Evolutionary conservation across 92 coral and sea anemone species (phyloP), one percentile per base, ranked within the genome.

Genomic region (Phenganax marumi): DNA sequence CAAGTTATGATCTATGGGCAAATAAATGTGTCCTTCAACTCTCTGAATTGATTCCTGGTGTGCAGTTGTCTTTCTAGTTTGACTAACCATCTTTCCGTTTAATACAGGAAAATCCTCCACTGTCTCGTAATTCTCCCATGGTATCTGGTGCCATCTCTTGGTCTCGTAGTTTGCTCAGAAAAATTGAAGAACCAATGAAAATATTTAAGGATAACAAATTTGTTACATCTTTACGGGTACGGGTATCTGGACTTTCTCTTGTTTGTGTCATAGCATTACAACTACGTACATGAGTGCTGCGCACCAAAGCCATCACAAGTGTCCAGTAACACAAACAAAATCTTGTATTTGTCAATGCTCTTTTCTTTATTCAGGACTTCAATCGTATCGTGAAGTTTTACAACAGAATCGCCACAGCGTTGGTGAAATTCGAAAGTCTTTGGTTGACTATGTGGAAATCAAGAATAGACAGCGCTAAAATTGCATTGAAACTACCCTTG

Each of bases 101-200:
- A 19, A 75, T 77, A 21, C 79, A 95, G 98, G 98, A 95, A 74
- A 89, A 91, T 17, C 98, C 98, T 0, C 98, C 98, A 5, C 94
- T 95, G 58, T 92, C 93, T n/a, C 95, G 97, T 10, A 95, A 92
- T 77, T 84, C 98, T 21, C 97, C 98, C 17, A 89, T 92, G 56
- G 98, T 95, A 10, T 93, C 98, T 47, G 98, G 98, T 11, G 97
- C 98, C n/a, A 92, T 95, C 83, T 92, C 93, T 12, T 95, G 98
- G 98, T 92, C 97, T 10, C 82, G 98, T 61, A 89, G 88, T 26
- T 54, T 95, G 64, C 86, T 95, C 83, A 90, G 92, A 82, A 84
- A 88, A 77, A 92, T 95, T 71, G 98, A 95, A 75, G 98, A 95
- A 53, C 98, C 98, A n/a, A 95, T 95, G 98, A 95, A 89, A 89